A percentile compares a stretch with the other conserved stretches of the same genome.
These are phyloP conservation scores for Drosophila subquinaria DNA, from an alignment of 2,888 invertebrate species.

Conservation along the genomic window DNA sequence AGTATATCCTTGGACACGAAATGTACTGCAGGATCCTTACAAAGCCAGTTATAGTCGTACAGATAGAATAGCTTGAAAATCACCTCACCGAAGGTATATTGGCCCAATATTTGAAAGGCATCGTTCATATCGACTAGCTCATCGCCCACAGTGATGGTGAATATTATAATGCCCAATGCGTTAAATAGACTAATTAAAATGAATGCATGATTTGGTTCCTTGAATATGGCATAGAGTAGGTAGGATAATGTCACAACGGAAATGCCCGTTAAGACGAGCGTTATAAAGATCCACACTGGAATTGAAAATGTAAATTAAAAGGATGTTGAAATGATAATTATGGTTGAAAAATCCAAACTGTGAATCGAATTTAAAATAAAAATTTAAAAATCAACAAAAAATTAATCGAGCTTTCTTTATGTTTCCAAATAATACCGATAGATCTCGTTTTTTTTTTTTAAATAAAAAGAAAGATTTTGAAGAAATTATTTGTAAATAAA, in stretches of 20 bases:
- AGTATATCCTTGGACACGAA: constrained; percentile 47
- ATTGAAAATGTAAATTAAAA: not conserved
- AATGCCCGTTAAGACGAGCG: constrained; percentile 31
- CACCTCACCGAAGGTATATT: constrained; percentile 46
- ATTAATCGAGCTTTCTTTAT: too few relatives aligned
- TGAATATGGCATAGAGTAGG: constrained; percentile 86
- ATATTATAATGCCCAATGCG: constrained; percentile 44
- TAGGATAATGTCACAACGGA: constrained; percentile 41
- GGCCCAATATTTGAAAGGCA: constrained; percentile 10
- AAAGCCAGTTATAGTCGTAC: constrained; percentile 39
- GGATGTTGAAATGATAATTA: too few relatives aligned
- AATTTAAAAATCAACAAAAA: too few relatives aligned
- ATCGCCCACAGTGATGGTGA: constrained; percentile 20
- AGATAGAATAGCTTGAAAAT: constrained; percentile 50
- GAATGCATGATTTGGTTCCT: constrained; percentile 86
- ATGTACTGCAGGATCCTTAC: constrained; percentile 38
- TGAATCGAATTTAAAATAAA: too few relatives aligned
- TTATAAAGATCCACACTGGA: constrained; percentile 31
- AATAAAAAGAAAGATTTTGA: too few relatives aligned
- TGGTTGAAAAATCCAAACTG: too few relatives aligned
- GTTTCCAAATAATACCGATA: too few relatives aligned
- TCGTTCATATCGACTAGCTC: not conserved
- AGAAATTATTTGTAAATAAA: too few relatives aligned
- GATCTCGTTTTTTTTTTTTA: too few relatives aligned
- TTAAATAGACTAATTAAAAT: constrained; percentile 26